Evolutionary conservation across 2,113 vertebrate species (phyloP).

Genomic region (Brienomyrus longianalis): DNA sequence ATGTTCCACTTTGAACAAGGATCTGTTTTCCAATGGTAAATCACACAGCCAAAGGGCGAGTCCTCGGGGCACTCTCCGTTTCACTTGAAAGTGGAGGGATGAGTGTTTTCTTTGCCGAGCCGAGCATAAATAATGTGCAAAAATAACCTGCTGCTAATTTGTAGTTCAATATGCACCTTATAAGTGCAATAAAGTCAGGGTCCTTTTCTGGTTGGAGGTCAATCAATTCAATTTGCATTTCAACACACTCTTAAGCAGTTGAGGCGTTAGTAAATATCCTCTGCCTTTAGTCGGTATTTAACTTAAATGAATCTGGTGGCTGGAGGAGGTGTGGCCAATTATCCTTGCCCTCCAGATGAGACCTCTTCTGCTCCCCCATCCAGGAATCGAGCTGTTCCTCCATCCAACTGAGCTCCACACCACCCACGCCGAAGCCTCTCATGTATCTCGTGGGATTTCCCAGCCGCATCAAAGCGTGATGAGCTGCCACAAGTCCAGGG

Average conservation of each 20-base stretch:
- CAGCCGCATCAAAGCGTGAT: neutral
- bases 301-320: neutral
- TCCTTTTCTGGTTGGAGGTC: constrained; percentile 26
- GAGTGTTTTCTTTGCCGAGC: neutral
- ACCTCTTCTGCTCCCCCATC: neutral
- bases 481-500: neutral
- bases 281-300: neutral
- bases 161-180: constrained; percentile 33
- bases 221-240: constrained; percentile 34
- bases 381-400: neutral
- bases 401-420: neutral
- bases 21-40: constrained; percentile 8
- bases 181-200: constrained; percentile 31
- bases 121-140: neutral
- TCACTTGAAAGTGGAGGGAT: neutral
- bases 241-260: constrained; percentile 1
- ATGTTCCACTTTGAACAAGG: neutral
- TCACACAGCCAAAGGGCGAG: neutral
- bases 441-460: neutral
- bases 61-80: neutral
- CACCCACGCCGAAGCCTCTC: neutral
- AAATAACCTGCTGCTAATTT: constrained; percentile 28
- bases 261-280: constrained; percentile 20
- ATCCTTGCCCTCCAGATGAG: neutral
- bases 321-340: neutral